Base-by-base conservation (phyloP, 2,113 vertebrate genomes). In the Cavia aperea region DNA sequence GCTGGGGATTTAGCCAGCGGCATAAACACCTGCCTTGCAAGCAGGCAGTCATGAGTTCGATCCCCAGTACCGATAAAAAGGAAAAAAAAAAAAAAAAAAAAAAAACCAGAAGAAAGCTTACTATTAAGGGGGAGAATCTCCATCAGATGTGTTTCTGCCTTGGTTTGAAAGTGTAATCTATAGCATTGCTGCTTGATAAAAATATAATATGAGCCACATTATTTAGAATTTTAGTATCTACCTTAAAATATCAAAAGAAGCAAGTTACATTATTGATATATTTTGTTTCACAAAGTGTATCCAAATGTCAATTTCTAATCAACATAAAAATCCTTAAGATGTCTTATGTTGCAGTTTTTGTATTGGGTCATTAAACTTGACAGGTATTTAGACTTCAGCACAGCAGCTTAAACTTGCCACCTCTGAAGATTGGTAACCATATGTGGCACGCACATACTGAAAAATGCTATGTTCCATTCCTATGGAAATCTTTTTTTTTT, bases 171-270 rank as follows among this genome's bases (percentile, higher is more conserved):
- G 78, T 23, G 14, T 33, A 16, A 63, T 63, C 58, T 68, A 3
- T 23, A 70, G 75, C 46, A 62, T 39, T 33, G 18, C 54, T 77
- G 21, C 36, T 86, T 73, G 56, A 49, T 36, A 56, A 39, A 72
- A 82, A 21, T 23, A 12, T 54, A 29, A 83, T 13, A n/a, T 16
- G 43, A 88, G 9, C 62, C 36, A 12, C 39, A 19, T 39, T 2
- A n/a, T 36, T 54, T 23, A 26, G 33, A 56, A 13, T 43, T 70
- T 88, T 75, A 39, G 10, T 51, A 14, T 33, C 14, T 3, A 36
- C 23, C 75, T 86, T 89, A 79, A 95, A 78, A 73, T 62, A 11
- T 14, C 54, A 75, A 88, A 91, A 78, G 31, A 82, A 60, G 54
- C 3, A 49, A 63, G 29, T 56, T 43, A 91, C 18, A n/a, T 81